These are phyloP conservation scores for Galeruca laticollis DNA, from an alignment of 2,888 invertebrate genomes.

Conservation along the genomic window DNA sequence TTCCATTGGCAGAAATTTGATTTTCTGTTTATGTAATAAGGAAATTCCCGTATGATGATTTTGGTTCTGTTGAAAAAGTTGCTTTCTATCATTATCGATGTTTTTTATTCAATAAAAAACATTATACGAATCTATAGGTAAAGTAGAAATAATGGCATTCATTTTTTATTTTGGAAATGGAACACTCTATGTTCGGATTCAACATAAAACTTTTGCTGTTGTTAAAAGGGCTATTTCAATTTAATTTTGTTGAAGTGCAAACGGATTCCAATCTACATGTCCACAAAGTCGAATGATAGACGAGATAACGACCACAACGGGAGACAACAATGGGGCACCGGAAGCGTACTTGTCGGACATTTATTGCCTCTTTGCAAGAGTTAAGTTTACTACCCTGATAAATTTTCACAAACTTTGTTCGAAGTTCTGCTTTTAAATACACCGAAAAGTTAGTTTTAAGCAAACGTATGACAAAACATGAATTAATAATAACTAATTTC, in stretches of 20 bases:
- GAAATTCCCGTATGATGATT: too few relatives aligned
- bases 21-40: too few relatives aligned
- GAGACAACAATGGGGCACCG: slow-evolving; percentile 30
- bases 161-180: too few relatives aligned
- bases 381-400: slow-evolving; percentile 32
- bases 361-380: slow-evolving; percentile 35
- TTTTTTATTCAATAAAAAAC: too few relatives aligned
- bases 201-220: too few relatives aligned
- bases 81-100: too few relatives aligned
- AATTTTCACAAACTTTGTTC: slow-evolving; percentile 29
- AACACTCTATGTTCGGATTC: too few relatives aligned
- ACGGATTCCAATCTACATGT: slow-evolving; percentile 4
- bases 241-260: slow-evolving; percentile 11
- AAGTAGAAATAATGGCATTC: too few relatives aligned
- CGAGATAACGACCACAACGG: slow-evolving; percentile 26
- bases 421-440: neutral
- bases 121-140: too few relatives aligned
- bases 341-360: slow-evolving; percentile 38
- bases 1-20: too few relatives aligned
- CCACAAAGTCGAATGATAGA: slow-evolving; percentile 29
- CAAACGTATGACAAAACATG: neutral
- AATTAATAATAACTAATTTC: too few relatives aligned
- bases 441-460: neutral
- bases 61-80: too few relatives aligned
- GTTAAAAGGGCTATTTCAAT: neutral